Conservation (phyloP, 2,113 vertebrate species). For the Lasiurus cinereus region DNA sequence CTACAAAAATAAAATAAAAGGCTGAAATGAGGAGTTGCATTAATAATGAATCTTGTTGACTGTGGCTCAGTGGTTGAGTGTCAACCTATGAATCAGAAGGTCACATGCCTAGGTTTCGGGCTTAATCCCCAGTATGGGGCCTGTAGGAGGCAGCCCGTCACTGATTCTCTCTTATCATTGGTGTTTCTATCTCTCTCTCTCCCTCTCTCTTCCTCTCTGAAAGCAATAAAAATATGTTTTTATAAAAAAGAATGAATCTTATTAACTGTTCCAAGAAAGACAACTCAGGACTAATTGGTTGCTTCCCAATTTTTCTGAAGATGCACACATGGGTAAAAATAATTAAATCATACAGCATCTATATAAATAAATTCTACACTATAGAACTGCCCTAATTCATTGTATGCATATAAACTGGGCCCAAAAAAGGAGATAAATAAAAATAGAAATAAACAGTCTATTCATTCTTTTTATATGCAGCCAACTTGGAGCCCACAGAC, state of each 20-base stretch:
- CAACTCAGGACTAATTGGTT: neutral
- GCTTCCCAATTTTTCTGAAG: neutral
- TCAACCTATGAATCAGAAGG: no score
- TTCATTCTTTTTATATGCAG: neutral
- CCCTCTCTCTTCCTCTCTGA: no score
- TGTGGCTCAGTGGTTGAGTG: no score
- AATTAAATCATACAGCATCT: neutral
- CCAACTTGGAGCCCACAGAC: neutral
- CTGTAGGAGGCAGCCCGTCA: no score
- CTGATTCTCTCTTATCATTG: no score
- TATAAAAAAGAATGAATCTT: neutral
- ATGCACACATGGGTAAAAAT: neutral
- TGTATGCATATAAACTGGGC: neutral
- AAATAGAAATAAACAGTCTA: neutral
- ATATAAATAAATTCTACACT: neutral
- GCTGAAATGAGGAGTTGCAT: neutral
- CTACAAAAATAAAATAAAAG: neutral
- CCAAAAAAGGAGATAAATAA: neutral
- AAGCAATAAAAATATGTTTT: no score
- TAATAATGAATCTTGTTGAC: neutral
- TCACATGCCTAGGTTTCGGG: no score
- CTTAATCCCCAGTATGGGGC: no score
- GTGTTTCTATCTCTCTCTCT: no score
- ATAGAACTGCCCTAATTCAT: neutral
- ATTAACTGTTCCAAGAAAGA: slow-evolving; percentile 35